Evolutionary conservation across 2,113 vertebrate genomes (phyloP).

Genomic region (Perognathus longimembris): DNA sequence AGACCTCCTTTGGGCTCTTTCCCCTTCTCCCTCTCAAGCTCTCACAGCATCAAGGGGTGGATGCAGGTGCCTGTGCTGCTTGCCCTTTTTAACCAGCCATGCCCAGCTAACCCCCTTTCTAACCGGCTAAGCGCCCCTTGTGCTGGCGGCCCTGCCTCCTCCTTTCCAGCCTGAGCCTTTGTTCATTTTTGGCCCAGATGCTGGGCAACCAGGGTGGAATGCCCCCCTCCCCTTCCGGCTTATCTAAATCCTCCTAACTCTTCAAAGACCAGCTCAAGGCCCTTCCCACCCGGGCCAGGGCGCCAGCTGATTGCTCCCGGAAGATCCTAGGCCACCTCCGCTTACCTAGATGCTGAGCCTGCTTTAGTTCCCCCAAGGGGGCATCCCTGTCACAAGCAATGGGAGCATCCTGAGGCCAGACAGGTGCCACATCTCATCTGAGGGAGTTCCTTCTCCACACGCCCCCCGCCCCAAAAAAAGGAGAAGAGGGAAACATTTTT

Average conservation of each 20-base stretch:
- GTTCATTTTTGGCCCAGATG: constrained; percentile 72
- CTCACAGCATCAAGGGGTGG: not conserved
- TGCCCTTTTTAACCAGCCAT: not conserved
- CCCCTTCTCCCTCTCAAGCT: not conserved
- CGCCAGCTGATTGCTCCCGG: constrained; percentile 50
- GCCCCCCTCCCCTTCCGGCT: constrained; percentile 80
- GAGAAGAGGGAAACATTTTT: not conserved
- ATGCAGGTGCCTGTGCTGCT: not conserved
- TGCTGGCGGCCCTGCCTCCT: not conserved
- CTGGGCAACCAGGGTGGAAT: constrained; percentile 75
- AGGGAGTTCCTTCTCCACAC: not conserved
- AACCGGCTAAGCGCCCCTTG: not conserved
- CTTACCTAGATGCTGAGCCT: constrained; percentile 47
- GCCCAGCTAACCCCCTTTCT: not conserved
- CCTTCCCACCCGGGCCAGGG: not conserved
- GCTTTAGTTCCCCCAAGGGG: not conserved
- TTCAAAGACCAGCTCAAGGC: constrained; percentile 79
- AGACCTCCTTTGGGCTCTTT: not conserved
- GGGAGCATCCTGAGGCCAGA: not conserved
- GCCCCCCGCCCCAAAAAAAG: not conserved
- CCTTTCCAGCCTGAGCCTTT: constrained; percentile 53
- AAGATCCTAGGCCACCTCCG: not conserved
- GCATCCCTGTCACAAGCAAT: not conserved
- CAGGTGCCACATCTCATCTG: not conserved
- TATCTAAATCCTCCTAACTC: constrained; percentile 82